Evolutionary conservation across 2,113 vertebrate genomes (phyloP).

Genomic region (Ivindomyrus marchei): DNA sequence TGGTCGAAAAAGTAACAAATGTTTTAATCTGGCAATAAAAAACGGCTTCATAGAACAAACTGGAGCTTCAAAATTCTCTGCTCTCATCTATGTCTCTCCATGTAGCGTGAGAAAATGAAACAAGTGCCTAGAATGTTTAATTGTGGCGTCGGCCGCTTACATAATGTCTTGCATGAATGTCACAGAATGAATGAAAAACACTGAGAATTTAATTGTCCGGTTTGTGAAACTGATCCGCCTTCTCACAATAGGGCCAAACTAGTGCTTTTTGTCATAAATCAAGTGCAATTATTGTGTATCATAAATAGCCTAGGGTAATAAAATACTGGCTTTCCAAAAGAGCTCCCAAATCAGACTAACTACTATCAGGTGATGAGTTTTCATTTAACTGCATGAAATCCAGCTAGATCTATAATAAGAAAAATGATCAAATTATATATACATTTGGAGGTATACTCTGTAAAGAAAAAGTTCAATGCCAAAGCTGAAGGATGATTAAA

Average conservation of each 20-base stretch:
- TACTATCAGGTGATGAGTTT: not conserved
- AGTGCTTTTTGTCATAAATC: not conserved
- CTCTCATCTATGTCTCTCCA: not conserved
- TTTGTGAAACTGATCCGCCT: not conserved
- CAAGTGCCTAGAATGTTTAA: not conserved
- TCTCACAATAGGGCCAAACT: not conserved
- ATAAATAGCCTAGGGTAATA: not conserved
- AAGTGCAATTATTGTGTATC: not conserved
- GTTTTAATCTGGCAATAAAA: not conserved
- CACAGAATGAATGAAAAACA: not conserved
- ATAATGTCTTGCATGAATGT: not conserved
- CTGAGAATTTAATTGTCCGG: not conserved
- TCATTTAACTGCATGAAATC: not conserved
- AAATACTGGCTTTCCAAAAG: not conserved
- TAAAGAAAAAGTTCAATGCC: not conserved
- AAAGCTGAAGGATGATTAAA: not conserved
- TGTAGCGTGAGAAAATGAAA: constrained; percentile 3
- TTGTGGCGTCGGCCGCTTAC: not conserved
- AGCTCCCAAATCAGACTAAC: not conserved
- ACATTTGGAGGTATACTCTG: not conserved
- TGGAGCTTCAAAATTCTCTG: not conserved
- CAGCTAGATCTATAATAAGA: not conserved
- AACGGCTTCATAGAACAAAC: not conserved
- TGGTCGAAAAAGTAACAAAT: not conserved
- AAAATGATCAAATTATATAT: not conserved